phyloP scores from a whole-genome alignment of 2,888 invertebrate genomes.

The Tachystola acroxantha region DNA sequence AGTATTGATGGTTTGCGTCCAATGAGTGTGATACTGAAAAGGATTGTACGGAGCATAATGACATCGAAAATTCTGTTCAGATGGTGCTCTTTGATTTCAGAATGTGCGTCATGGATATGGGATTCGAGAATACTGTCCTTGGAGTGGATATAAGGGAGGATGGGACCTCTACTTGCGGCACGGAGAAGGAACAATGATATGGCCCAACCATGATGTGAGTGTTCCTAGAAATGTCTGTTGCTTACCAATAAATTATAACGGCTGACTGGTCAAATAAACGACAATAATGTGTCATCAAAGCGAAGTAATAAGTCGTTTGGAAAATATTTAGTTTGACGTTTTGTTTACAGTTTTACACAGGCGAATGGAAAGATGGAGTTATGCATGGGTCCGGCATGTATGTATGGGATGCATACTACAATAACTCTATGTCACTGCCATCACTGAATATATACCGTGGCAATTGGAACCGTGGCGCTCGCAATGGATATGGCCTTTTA shows the following conservation, averaged over 20 bases:
- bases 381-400: conserved; percentile 80
- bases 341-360: conserved; percentile 78
- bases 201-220: conserved; percentile 79
- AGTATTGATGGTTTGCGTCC: background rate
- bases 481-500: conserved; percentile 68
- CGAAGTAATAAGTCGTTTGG: no score
- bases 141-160: conserved; percentile 74
- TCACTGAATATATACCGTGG: conserved; percentile 73
- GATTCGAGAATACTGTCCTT: conserved; percentile 50
- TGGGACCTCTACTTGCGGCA: conserved; percentile 71
- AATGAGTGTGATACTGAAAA: background rate
- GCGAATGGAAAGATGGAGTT: conserved; percentile 76
- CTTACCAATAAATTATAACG: no score
- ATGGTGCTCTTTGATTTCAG: conserved; percentile 20
- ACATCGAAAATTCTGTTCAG: no score
- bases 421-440: conserved; percentile 72
- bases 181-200: conserved; percentile 79
- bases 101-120: conserved; percentile 64
- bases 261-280: no score
- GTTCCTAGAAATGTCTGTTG: conserved; percentile 4
- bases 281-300: no score
- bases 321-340: no score
- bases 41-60: no score
- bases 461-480: conserved; percentile 72
- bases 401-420: conserved; percentile 74